These are phyloP conservation scores for Uropetala carovei DNA, from an alignment of 2,888 invertebrate species.

Conservation along the genomic window DNA sequence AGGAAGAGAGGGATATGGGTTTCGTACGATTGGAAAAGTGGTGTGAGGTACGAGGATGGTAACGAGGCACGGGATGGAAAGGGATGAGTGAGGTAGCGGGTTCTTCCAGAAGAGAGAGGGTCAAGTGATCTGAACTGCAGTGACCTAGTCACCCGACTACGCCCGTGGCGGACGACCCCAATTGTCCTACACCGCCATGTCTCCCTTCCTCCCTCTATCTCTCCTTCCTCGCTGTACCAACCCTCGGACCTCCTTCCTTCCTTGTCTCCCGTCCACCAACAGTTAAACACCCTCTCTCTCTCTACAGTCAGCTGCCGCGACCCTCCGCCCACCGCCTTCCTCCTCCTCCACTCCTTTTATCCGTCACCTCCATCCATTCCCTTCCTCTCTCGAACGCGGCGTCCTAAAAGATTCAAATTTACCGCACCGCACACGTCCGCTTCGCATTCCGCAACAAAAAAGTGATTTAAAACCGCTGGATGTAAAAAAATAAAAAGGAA, in stretches of 20 bases:
- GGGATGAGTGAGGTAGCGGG: neutral
- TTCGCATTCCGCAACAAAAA: neutral
- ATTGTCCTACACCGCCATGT: constrained; percentile 54
- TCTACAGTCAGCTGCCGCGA: neutral
- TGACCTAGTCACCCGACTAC: constrained; percentile 58
- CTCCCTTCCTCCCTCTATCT: neutral
- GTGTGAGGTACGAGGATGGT: neutral
- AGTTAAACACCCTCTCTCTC: neutral
- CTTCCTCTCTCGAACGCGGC: neutral
- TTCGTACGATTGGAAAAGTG: neutral
- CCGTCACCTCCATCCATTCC: too few species aligned
- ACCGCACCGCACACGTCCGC: neutral
- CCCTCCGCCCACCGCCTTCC: neutral
- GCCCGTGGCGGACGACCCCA: constrained; percentile 32
- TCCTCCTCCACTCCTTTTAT: too few species aligned
- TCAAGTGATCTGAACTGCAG: constrained; percentile 54
- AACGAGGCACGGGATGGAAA: neutral
- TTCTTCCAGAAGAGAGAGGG: neutral
- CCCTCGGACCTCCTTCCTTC: neutral
- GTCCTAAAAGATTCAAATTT: neutral
- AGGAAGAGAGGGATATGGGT: neutral
- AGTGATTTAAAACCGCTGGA: neutral
- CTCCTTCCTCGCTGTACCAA: neutral
- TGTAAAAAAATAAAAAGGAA: neutral
- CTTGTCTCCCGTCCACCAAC: neutral